Base-by-base conservation (phyloP, 2,888 invertebrate species). In the Emmelina monodactyla region DNA sequence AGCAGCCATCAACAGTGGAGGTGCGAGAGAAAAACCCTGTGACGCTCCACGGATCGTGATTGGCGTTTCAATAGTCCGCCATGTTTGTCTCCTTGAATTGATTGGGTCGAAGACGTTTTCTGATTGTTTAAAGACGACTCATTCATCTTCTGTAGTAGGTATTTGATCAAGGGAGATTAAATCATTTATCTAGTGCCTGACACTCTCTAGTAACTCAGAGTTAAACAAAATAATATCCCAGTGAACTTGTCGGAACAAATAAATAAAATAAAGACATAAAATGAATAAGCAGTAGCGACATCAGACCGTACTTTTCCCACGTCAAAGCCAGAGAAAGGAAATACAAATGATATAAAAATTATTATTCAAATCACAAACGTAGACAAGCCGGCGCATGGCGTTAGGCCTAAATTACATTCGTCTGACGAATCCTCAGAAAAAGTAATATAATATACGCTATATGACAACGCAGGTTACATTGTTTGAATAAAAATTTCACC, bases 311-410 rank as follows among this genome's bases (percentile, higher is more conserved):
- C 64, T 60, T 78, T 78, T 78, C 78, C 75, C 78, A 78, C 78
- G 75, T 69, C 57, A 56, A 50, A 55, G 51, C 51, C 55, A 58
- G 66, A 62, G 68, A 72, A 69, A 76, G 73, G 75, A 78, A 75
- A 67, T 75, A 64, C 57, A 69, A 75, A 73, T 71, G 75, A 62
- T 57, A 65, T 61, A 62, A 68, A 67, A 66, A 75, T 78, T 78
- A 75, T 72, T 78, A 78, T 79, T 78, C 78, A 76, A 75, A 76
- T 70, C 76, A 76, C 75, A 76, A 61, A 49, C 51, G 55, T 50
- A 61, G 58, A 52, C 58, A 55, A 58, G 59, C 60, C 58, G 66
- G 55, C 61, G 60, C 58, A 60, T 60, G 64, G 70, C 69, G 68
- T 65, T 64, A 67, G 60, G 61, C 67, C 69, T 66, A 71, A 70